Conservation (phyloP, 2,113 vertebrate species). For the Talpa occidentalis region DNA sequence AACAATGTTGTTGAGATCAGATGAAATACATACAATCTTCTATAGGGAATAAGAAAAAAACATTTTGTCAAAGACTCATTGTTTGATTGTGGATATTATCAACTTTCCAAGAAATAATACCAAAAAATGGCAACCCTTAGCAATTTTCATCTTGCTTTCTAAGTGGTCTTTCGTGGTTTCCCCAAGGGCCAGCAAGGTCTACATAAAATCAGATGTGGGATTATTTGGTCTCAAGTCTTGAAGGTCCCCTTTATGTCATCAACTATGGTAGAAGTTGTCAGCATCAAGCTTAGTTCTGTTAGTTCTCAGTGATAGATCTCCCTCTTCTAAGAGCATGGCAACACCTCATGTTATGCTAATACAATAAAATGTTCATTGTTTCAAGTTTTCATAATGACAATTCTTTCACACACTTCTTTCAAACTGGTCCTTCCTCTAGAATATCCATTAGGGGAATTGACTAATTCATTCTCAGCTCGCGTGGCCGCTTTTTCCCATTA, state of each 20-base stretch:
- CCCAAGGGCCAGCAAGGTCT: background rate
- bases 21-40: accelerated
- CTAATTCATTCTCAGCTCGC: background rate
- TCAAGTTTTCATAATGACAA: background rate
- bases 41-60: background rate
- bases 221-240: background rate
- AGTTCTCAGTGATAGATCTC: background rate
- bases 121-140: background rate
- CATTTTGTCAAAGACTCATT: background rate
- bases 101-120: background rate
- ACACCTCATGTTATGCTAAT: background rate
- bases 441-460: background rate
- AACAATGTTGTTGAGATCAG: accelerated
- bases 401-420: background rate
- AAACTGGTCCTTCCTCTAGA: background rate
- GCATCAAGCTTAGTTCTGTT: background rate
- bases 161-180: background rate
- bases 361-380: background rate
- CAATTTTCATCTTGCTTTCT: constrained; percentile 32
- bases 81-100: background rate
- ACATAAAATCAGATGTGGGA: background rate
- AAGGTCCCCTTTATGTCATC: background rate
- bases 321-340: background rate
- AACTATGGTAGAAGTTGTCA: background rate
- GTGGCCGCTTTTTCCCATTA: background rate